Conservation (phyloP, 2,797 vertebrate species). For the Borostomias antarcticus region DNA sequence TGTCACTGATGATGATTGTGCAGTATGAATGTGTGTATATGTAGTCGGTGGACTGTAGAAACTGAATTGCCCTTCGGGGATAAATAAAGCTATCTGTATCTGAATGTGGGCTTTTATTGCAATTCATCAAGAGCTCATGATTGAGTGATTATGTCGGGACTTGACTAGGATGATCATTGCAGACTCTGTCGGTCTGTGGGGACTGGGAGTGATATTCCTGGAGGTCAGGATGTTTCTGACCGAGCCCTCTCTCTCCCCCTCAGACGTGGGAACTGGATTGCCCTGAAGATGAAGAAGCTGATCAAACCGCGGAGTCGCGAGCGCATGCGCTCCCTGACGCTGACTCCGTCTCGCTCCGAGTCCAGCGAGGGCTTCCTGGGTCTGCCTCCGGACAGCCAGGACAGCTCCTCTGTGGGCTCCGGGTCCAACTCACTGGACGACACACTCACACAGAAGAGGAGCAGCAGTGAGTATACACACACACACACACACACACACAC, state of each 20-base stretch:
- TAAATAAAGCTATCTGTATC: too few species aligned
- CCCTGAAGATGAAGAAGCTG: conserved; percentile 96
- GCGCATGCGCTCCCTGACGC: conserved; percentile 88
- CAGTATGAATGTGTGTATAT: too few species aligned
- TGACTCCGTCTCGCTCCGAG: conserved; percentile 92
- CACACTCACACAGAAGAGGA: conserved; percentile 87
- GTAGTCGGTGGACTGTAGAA: too few species aligned
- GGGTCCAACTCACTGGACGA: conserved; percentile 98
- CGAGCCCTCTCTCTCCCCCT: too few species aligned
- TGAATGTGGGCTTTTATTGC: too few species aligned
- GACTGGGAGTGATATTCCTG: too few species aligned
- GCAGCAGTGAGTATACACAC: conserved; percentile 87
- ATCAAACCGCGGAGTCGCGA: conserved; percentile 96
- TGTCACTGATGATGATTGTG: too few species aligned
- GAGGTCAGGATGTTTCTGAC: too few species aligned
- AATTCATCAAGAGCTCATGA: too few species aligned
- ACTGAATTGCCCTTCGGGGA: too few species aligned
- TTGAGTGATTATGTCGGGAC: too few species aligned
- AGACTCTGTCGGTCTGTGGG: too few species aligned
- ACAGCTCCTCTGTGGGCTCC: conserved; percentile 96
- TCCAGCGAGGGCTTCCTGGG: conserved; percentile 89
- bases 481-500: not conserved
- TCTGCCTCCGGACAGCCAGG: conserved; percentile 90
- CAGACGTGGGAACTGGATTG: conserved; percentile 98
- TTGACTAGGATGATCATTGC: not conserved